A percentile compares a stretch with the other conserved stretches of the same genome.
These are phyloP conservation scores for Lucifuga dentata DNA, from an alignment of 2,113 vertebrate genomes.

Conservation along the genomic window DNA sequence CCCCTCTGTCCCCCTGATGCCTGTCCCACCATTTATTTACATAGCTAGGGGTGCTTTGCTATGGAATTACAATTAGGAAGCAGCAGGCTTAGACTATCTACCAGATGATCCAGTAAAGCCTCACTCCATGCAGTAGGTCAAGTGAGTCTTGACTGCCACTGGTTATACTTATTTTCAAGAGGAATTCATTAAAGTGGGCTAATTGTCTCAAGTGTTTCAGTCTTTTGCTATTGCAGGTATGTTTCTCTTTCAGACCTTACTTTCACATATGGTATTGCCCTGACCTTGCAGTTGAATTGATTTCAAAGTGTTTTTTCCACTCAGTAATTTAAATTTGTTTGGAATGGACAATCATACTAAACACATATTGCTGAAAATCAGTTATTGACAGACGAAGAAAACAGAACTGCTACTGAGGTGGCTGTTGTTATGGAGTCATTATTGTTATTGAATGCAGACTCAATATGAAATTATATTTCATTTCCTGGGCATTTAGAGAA, in stretches of 20 bases:
- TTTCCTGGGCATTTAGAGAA: constrained; percentile 46
- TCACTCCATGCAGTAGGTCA: constrained; percentile 49
- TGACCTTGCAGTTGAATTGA: background rate
- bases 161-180: constrained; percentile 53
- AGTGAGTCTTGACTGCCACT: constrained; percentile 65
- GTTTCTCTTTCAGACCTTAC: background rate
- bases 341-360: no score
- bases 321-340: no score
- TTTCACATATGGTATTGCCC: background rate
- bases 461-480: constrained; percentile 38
- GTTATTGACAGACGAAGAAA: no score
- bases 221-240: constrained; percentile 14
- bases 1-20: constrained; percentile 54
- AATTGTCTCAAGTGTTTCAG: constrained; percentile 40
- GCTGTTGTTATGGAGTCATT: no score
- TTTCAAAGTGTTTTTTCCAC: no score
- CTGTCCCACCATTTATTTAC: constrained; percentile 73
- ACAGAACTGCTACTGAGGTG: no score
- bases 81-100: constrained; percentile 18
- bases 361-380: no score
- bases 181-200: constrained; percentile 47
- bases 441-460: constrained; percentile 3
- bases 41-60: constrained; percentile 73
- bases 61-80: constrained; percentile 75
- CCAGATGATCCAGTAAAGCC: constrained; percentile 60